Evolutionary conservation across 2,888 invertebrate species (phyloP).

Genomic region (Heterodera filipjevi): DNA sequence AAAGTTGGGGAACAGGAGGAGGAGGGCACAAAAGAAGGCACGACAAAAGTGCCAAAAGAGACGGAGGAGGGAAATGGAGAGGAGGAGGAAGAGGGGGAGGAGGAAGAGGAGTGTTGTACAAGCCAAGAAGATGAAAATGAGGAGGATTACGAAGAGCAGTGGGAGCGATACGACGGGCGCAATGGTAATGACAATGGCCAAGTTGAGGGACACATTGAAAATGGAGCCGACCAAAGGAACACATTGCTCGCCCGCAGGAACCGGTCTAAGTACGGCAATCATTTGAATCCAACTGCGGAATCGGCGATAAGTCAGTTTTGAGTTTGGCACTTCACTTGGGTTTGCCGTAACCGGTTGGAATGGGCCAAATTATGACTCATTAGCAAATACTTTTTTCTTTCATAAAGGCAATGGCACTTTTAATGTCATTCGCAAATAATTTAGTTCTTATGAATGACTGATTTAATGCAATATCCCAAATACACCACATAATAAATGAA

Average conservation of each 20-base stretch:
- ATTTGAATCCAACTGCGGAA: constrained; percentile 8
- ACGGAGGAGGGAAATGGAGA: neutral
- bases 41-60: neutral
- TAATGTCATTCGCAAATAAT: no score
- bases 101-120: neutral
- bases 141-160: neutral
- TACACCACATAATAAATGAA: no score
- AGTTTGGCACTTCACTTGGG: neutral
- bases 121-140: neutral
- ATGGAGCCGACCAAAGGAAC: neutral
- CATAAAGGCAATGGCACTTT: no score
- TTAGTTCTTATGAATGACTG: no score
- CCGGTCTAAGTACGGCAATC: neutral
- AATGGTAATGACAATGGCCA: neutral
- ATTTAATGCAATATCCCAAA: no score
- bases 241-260: neutral
- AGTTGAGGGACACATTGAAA: neutral
- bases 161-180: neutral
- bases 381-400: no score
- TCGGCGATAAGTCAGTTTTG: neutral
- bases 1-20: neutral
- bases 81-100: neutral
- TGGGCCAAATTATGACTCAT: no score
- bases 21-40: neutral
- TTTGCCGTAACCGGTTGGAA: no score